Percentiles rank a stretch among this genome's conserved stretches.
These are phyloP conservation scores for Sphyrna mokarran DNA, from an alignment of 2,113 vertebrate species.

Conservation along the genomic window DNA sequence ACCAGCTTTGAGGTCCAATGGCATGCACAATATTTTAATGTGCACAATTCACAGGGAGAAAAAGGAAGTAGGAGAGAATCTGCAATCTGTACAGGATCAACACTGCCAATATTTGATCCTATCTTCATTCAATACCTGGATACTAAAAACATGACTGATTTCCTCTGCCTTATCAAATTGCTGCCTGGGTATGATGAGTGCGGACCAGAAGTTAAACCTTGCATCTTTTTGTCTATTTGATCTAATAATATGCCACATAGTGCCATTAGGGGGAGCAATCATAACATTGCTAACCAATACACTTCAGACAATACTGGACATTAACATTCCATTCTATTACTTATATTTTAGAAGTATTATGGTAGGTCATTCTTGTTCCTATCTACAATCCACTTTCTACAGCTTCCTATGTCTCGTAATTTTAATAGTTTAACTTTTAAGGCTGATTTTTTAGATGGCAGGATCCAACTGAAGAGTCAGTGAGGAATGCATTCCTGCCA, in stretches of 20 bases:
- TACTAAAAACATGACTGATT: background rate
- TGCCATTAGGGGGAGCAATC: conserved; percentile 8
- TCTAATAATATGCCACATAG: background rate
- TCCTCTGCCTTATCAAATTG: background rate
- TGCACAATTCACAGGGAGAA: background rate
- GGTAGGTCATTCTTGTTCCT: background rate
- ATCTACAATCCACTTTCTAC: background rate
- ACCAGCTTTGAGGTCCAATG: background rate
- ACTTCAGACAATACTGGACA: background rate
- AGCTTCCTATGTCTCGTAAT: background rate
- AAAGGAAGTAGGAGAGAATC: background rate
- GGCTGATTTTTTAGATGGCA: too few species aligned
- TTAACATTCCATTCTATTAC: background rate
- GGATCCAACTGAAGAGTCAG: too few species aligned
- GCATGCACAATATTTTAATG: background rate
- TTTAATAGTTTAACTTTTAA: background rate
- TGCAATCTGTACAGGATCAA: background rate
- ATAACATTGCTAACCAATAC: background rate
- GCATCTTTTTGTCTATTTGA: background rate
- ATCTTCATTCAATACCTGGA: background rate
- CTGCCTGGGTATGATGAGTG: background rate
- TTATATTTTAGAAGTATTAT: background rate
- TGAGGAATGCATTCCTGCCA: too few species aligned
- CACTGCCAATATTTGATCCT: background rate
- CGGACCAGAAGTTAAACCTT: background rate